Conservation (phyloP, 2,797 vertebrate genomes). For the Gorsachius magnificus region DNA sequence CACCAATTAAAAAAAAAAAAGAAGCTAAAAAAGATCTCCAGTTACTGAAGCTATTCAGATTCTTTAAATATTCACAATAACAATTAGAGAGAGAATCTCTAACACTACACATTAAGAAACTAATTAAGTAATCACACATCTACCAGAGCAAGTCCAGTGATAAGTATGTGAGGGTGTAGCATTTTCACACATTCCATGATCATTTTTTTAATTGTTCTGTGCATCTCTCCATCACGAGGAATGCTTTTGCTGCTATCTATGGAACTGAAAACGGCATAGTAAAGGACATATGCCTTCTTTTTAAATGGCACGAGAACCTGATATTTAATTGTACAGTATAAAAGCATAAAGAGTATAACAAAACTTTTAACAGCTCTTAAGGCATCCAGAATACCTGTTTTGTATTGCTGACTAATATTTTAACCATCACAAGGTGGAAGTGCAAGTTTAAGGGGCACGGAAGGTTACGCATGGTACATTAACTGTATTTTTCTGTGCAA, state of each 20-base stretch:
- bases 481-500: constrained; percentile 34
- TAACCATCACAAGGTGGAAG: constrained; percentile 5
- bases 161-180: background rate
- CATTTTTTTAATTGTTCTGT: background rate
- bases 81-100: background rate
- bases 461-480: constrained; percentile 14
- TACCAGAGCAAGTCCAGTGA: background rate
- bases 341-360: background rate
- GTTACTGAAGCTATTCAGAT: background rate
- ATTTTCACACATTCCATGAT: background rate
- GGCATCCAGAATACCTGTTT: background rate
- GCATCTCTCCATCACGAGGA: background rate
- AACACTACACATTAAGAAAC: background rate
- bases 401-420: constrained; percentile 47
- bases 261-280: background rate
- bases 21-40: background rate
- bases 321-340: background rate
- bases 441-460: constrained; percentile 2
- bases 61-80: background rate
- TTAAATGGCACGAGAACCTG: background rate
- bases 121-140: background rate
- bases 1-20: background rate
- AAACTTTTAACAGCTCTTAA: background rate
- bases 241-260: background rate
- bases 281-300: background rate